phyloP scores from a whole-genome alignment of 2,888 invertebrate species.

The Villa cingulata region DNA sequence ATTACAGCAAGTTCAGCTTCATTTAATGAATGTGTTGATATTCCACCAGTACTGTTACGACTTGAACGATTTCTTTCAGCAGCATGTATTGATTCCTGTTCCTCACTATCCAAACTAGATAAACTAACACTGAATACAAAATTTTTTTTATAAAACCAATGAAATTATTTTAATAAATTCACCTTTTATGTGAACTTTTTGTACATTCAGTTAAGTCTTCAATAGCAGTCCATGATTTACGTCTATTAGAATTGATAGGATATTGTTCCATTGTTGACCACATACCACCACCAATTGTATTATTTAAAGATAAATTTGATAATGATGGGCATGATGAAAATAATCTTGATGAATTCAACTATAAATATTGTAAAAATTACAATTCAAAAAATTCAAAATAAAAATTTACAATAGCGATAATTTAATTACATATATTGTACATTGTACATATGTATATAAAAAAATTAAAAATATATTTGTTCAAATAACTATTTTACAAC shows the following conservation, averaged over 20 bases:
- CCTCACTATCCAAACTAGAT: slow-evolving; percentile 76
- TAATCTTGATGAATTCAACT: slow-evolving; percentile 20
- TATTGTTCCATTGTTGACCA: slow-evolving; percentile 33
- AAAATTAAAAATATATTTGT: too few species aligned
- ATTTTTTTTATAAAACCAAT: background rate
- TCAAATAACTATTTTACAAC: too few species aligned
- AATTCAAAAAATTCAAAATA: too few species aligned
- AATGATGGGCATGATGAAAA: slow-evolving; percentile 28
- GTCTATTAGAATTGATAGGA: slow-evolving; percentile 37
- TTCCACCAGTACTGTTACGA: slow-evolving; percentile 41
- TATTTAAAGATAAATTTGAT: slow-evolving; percentile 28
- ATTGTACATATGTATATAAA: too few species aligned
- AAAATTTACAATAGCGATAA: too few species aligned
- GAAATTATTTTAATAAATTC: slow-evolving; percentile 10
- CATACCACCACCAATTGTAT: slow-evolving; percentile 21
- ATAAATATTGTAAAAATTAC: slow-evolving; percentile 2
- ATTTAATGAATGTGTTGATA: slow-evolving; percentile 67
- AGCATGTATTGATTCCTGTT: slow-evolving; percentile 48
- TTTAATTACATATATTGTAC: too few species aligned
- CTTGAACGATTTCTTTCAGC: slow-evolving; percentile 40
- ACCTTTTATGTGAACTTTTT: slow-evolving; percentile 45
- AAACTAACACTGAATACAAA: slow-evolving; percentile 46
- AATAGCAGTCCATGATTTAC: slow-evolving; percentile 80
- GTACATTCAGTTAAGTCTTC: slow-evolving; percentile 50
- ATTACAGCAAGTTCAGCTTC: slow-evolving; percentile 73